Evolutionary conservation across 2,888 invertebrate species (phyloP).

Genomic region (Diloba caeruleocephala): DNA sequence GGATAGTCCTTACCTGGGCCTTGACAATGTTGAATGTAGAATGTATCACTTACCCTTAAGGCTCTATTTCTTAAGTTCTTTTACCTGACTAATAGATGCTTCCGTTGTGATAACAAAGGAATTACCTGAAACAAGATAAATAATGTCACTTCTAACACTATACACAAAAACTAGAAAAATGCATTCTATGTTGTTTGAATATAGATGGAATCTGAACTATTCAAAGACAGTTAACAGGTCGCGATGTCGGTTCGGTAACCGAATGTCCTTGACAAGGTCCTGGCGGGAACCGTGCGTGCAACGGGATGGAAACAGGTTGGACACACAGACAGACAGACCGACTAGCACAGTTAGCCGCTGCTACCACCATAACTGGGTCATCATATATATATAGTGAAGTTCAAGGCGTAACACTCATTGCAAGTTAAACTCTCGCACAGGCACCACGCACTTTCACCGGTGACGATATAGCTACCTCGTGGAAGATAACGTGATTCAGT

Average conservation of each 20-base stretch:
- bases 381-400: constrained; percentile 95
- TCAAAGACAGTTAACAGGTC: constrained; percentile 1
- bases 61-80: too few relatives aligned
- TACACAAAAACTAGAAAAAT: too few relatives aligned
- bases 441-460: constrained; percentile 86
- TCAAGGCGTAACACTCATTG: constrained; percentile 93
- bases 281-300: constrained; percentile 69
- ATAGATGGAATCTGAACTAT: constrained; percentile 29
- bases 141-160: not conserved
- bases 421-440: constrained; percentile 84
- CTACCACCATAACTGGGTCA: constrained; percentile 94
- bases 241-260: constrained; percentile 42
- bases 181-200: too few relatives aligned
- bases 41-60: constrained; percentile 31
- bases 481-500: constrained; percentile 79
- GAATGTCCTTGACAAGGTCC: constrained; percentile 69
- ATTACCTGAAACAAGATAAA: constrained; percentile 36
- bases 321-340: constrained; percentile 72
- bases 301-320: constrained; percentile 81
- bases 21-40: not conserved
- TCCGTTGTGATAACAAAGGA: not conserved
- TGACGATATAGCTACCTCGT: constrained; percentile 73
- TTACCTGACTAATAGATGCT: constrained; percentile 21
- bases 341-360: constrained; percentile 84
- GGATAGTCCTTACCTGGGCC: too few relatives aligned